Evolutionary conservation across 2,113 vertebrate genomes (phyloP).

Genomic region (Hippolais icterina): DNA sequence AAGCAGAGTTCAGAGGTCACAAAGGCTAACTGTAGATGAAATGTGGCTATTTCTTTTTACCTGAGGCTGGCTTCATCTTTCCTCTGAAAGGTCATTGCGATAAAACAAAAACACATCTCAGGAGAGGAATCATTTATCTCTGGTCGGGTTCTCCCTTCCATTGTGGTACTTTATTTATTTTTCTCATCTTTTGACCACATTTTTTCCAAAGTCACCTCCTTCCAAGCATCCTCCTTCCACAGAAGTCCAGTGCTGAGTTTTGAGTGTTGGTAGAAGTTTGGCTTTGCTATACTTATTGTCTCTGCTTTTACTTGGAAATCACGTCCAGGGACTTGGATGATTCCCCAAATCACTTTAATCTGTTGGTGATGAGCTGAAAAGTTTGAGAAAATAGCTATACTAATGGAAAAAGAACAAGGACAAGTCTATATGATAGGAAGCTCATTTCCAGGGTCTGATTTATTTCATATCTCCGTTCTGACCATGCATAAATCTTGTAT

Average conservation of each 20-base stretch:
- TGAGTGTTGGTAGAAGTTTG: not conserved
- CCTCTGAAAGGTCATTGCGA: constrained; percentile 86
- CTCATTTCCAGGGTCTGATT: constrained; percentile 53
- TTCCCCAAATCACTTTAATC: constrained; percentile 55
- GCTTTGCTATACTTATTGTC: not conserved
- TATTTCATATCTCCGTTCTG: not conserved
- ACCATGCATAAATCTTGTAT: constrained; percentile 32
- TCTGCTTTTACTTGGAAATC: constrained; percentile 28
- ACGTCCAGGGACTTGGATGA: constrained; percentile 40
- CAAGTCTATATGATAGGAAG: constrained; percentile 54
- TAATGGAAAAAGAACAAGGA: constrained; percentile 62
- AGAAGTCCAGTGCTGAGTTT: not conserved
- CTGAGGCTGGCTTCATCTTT: constrained; percentile 88
- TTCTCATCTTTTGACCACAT: not conserved
- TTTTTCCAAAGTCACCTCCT: not conserved
- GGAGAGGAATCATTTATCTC: constrained; percentile 75
- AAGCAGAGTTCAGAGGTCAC: constrained; percentile 86
- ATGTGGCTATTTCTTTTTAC: constrained; percentile 93
- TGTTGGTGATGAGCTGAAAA: constrained; percentile 64
- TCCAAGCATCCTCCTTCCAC: not conserved
- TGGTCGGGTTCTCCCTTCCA: constrained; percentile 42
- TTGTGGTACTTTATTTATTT: constrained; percentile 67
- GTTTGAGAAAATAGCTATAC: constrained; percentile 40
- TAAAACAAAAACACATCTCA: constrained; percentile 82
- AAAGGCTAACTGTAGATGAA: constrained; percentile 87